Base-by-base conservation (phyloP, 2,797 vertebrate species). In the Gambelia wislizenii region DNA sequence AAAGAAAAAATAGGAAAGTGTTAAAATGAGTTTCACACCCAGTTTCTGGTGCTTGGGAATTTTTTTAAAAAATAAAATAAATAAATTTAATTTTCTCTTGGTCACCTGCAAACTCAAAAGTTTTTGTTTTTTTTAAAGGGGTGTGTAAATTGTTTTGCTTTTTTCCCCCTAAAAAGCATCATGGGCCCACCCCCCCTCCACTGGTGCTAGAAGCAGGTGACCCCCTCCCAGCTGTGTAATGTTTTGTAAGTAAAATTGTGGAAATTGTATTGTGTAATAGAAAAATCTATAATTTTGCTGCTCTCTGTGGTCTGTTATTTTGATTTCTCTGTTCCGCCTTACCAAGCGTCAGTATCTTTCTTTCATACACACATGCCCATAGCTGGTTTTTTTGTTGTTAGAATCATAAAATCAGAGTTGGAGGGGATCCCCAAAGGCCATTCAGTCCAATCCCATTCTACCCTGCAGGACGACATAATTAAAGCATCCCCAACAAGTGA, bases 241-340 rank as follows among this genome's bases (percentile, higher is more conserved):
- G 97, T 97, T 97, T 59, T 98, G 97, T 98, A 98, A 98, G 97
- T 42, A 98, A 97, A 94, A 97, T 33, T 97, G 22, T 87, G 54
- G 30, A 93, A 95, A 95, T 90, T 56, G 25, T 89, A 97, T 96
- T 98, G 97, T 98, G 67, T 74, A 39, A 36, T 36, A 27, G 25
- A 97, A 98, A 97, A 94, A 97, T 96, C 97, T 98, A 97, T 30
- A 97, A 97, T 97, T 93, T 97, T 97, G 97, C 96, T 97, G 95
- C 92, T 96, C 92, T 89, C 96, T 44, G 72, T 74, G 83, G n/a
- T 75, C 1, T 7, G 13, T 88, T 77, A 5, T 79, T 89, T 39
- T 18, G 61, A 36, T 7, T 10, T 30, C 69, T 59, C 16, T 10
- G 16, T 39, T 27, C 2, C 30, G 9, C 75, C n/a, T 0, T 5